These are phyloP conservation scores for Astreopora myriophthalma DNA, from an alignment of 64 coral and sea anemone species.

Conservation along the genomic window DNA sequence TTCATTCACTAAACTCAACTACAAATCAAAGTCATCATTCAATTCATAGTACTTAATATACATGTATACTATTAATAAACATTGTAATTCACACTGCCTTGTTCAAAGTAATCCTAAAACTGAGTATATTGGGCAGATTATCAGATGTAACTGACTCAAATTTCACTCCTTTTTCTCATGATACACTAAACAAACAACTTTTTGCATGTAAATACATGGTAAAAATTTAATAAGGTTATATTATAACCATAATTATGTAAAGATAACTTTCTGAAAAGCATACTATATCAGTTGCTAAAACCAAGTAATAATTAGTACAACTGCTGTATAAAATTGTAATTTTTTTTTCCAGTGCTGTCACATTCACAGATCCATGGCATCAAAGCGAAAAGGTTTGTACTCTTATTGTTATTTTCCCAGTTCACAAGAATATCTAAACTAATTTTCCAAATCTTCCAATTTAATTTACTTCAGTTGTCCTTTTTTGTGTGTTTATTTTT, in stretches of 20 bases:
- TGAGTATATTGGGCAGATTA: constrained; percentile 53
- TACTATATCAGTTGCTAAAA: constrained; percentile 53
- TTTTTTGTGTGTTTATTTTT: constrained; percentile 33
- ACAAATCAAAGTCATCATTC: constrained; percentile 48
- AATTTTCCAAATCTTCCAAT: neutral
- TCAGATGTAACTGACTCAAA: neutral
- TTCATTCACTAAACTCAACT: constrained; percentile 31
- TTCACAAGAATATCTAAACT: neutral
- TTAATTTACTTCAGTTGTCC: constrained; percentile 39
- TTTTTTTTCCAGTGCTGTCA: constrained; percentile 34
- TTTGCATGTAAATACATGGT: constrained; percentile 51
- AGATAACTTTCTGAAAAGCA: constrained; percentile 57
- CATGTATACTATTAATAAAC: constrained; percentile 48
- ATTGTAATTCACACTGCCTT: constrained; percentile 33
- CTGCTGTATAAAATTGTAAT: constrained; percentile 44
- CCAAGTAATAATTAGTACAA: constrained; percentile 56
- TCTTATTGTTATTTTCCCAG: neutral
- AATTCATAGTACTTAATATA: constrained; percentile 42
- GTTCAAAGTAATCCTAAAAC: constrained; percentile 60
- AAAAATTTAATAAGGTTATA: constrained; percentile 57
- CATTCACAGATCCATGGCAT: constrained; percentile 47
- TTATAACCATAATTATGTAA: constrained; percentile 58
- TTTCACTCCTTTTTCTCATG: constrained; percentile 38
- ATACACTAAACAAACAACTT: constrained; percentile 61
- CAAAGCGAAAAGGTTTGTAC: constrained; percentile 37